Evolutionary conservation across 2,888 invertebrate species (phyloP).

Genomic region (Cantharis rufa): DNA sequence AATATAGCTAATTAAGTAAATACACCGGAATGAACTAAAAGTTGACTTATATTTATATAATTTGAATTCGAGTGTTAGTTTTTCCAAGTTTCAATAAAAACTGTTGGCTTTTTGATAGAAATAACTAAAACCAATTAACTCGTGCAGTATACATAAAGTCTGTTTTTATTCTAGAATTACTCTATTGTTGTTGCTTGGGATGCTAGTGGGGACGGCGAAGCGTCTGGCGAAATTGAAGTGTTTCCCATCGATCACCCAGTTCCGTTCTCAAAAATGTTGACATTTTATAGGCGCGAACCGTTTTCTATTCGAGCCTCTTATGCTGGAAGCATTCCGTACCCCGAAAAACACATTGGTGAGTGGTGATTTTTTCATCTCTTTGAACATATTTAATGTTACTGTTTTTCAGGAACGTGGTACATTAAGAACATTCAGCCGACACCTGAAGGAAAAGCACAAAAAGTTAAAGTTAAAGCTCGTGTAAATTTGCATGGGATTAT

Average conservation of each 20-base stretch:
- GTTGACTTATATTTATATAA: too few species aligned
- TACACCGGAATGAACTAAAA: too few species aligned
- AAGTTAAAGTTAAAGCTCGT: constrained; percentile 94
- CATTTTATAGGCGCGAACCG: constrained; percentile 87
- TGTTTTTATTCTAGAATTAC: constrained; percentile 62
- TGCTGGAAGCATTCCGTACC: constrained; percentile 73
- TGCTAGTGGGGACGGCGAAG: constrained; percentile 60
- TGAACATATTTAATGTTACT: background rate
- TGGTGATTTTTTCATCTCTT: constrained; percentile 22
- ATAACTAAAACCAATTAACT: too few species aligned
- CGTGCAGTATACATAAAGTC: background rate
- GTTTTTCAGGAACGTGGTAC: constrained; percentile 68
- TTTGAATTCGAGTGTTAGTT: too few species aligned
- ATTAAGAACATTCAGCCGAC: constrained; percentile 85
- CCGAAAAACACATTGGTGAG: constrained; percentile 79
- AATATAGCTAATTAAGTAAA: too few species aligned
- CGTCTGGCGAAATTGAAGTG: constrained; percentile 84
- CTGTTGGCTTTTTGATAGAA: too few species aligned
- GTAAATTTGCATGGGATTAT: constrained; percentile 94
- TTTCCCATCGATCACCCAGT: constrained; percentile 88
- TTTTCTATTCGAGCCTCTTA: constrained; percentile 89
- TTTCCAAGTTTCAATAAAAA: too few species aligned
- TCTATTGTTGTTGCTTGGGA: constrained; percentile 86
- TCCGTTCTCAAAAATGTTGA: constrained; percentile 93
- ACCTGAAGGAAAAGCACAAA: constrained; percentile 87